phyloP scores from a whole-genome alignment of 2,888 invertebrate genomes.

The Chloromyia formosa region DNA sequence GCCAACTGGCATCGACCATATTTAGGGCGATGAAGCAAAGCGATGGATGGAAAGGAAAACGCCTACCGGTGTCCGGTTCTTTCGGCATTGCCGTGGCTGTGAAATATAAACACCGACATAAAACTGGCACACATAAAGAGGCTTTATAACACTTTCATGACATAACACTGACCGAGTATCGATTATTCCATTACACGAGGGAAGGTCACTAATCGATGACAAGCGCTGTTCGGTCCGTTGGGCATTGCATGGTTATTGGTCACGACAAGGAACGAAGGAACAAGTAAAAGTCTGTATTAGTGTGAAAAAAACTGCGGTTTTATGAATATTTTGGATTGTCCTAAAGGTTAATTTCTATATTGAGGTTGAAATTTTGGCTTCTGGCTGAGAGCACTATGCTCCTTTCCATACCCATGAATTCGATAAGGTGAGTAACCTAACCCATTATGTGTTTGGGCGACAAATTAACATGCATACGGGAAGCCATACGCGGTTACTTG shows the following conservation, averaged over 20 bases:
- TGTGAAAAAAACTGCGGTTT: too few species aligned
- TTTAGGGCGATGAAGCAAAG: conserved; percentile 9
- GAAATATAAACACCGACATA: conserved; percentile 12
- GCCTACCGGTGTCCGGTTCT: conserved; percentile 13
- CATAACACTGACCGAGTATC: conserved; percentile 29
- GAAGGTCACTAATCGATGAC: conserved; percentile 32
- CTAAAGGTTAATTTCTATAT: too few species aligned
- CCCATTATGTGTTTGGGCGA: too few species aligned
- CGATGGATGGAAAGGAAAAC: conserved; percentile 1
- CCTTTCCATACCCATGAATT: too few species aligned
- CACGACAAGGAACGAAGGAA: too few species aligned
- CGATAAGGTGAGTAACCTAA: too few species aligned
- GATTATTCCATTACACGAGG: conserved; percentile 12
- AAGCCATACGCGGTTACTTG: too few species aligned
- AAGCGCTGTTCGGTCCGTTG: background rate
- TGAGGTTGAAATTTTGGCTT: too few species aligned
- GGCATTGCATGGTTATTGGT: background rate
- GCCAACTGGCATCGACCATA: conserved; percentile 24
- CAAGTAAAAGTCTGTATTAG: too few species aligned
- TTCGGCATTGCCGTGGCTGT: background rate
- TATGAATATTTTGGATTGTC: too few species aligned
- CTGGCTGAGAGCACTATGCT: too few species aligned
- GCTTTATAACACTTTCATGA: conserved; percentile 17
- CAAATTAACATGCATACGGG: too few species aligned
- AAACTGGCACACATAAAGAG: conserved; percentile 9